phyloP scores from a whole-genome alignment of 2,888 invertebrate species.

The Apodemia zela region DNA sequence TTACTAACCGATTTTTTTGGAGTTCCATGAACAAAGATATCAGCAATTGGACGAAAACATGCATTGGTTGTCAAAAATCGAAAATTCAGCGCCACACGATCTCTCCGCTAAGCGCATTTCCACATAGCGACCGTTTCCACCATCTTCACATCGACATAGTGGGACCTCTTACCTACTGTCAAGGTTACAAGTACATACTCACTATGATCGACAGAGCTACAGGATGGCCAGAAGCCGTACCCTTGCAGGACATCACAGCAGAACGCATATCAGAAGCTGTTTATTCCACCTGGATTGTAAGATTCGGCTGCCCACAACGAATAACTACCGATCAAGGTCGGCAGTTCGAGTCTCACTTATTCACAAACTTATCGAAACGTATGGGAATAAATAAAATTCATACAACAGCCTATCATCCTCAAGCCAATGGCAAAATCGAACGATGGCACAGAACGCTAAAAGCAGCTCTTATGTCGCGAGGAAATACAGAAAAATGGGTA shows the following conservation, averaged over 20 bases:
- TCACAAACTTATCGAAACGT: too few relatives aligned
- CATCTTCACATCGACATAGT: constrained; percentile 29
- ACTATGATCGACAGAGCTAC: constrained; percentile 30
- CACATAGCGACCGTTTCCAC: constrained; percentile 8
- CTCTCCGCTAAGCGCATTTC: constrained; percentile 24
- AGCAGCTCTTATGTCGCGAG: too few relatives aligned
- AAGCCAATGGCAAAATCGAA: too few relatives aligned
- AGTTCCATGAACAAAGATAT: constrained; percentile 29
- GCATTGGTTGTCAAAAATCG: constrained; percentile 28
- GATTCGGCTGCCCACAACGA: constrained; percentile 33
- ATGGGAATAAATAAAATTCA: too few relatives aligned
- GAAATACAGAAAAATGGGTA: too few relatives aligned
- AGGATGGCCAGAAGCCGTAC: constrained; percentile 28
- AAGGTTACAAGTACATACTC: constrained; percentile 27
- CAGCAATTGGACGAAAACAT: constrained; percentile 25
- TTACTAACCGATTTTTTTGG: constrained; percentile 26
- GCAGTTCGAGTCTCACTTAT: too few relatives aligned
- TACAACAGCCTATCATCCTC: too few relatives aligned
- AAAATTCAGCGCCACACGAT: constrained; percentile 30
- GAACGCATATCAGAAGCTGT: constrained; percentile 36
- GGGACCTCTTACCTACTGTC: constrained; percentile 27
- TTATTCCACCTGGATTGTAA: constrained; percentile 32
- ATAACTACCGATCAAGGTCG: constrained; percentile 24
- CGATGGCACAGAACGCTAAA: too few relatives aligned
- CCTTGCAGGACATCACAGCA: constrained; percentile 30